These are phyloP conservation scores for Drosophila triauraria DNA, from an alignment of 1,140 invertebrate species.

Conservation along the genomic window DNA sequence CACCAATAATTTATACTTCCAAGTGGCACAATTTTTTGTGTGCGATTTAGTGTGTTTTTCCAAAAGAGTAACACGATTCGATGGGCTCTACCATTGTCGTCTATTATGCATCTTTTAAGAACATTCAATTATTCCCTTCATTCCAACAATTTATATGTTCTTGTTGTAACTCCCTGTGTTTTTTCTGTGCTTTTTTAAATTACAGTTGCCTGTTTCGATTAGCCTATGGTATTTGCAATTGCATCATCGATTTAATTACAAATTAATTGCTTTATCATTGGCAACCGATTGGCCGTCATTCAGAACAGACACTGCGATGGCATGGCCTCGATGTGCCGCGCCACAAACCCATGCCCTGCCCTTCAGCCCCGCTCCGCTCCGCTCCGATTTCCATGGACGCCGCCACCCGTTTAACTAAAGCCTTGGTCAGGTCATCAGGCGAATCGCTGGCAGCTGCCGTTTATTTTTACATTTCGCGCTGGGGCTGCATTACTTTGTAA, in stretches of 20 bases:
- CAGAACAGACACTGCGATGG: constrained; percentile 16
- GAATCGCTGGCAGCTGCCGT: constrained; percentile 69
- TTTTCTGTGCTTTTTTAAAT: constrained; percentile 39
- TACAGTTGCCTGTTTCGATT: constrained; percentile 64
- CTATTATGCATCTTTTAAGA: neutral
- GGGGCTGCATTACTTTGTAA: constrained; percentile 78
- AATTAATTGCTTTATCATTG: constrained; percentile 85
- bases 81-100: neutral
- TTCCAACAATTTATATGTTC: neutral
- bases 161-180: neutral
- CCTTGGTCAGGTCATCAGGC: constrained; percentile 60
- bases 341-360: constrained; percentile 23
- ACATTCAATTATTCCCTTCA: neutral
- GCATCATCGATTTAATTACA: constrained; percentile 84
- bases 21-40: too few relatives aligned
- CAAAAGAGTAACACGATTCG: too few relatives aligned
- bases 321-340: constrained; percentile 57
- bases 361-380: neutral
- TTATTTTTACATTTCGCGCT: constrained; percentile 76
- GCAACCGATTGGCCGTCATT: constrained; percentile 58
- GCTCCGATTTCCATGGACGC: constrained; percentile 9
- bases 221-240: constrained; percentile 67
- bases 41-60: neutral
- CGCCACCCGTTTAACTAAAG: constrained; percentile 11
- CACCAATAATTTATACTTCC: neutral